Evolutionary conservation across 2,113 vertebrate genomes (phyloP), one percentile per base, ranked within the genome.

Genomic region (Dicrurus megarhynchus): DNA sequence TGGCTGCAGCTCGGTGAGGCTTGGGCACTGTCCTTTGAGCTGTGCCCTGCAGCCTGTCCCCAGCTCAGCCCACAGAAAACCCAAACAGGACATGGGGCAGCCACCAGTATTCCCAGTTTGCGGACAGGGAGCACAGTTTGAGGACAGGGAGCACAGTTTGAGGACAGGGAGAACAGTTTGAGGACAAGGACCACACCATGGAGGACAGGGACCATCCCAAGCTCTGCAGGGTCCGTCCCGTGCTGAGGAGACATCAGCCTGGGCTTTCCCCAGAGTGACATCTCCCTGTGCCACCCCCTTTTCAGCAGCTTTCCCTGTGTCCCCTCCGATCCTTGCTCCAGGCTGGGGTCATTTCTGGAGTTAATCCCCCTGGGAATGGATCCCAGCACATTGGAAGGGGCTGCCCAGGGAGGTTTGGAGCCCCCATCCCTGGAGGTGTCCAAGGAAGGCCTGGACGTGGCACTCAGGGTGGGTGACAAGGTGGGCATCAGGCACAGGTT

Each of bases 301-400:
- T 75, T 13, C 60, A 49, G 60, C 50, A 78, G 41, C 78, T 57
- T 30, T 16, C 16, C 44, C 16, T 0, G 1, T 11, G 53, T 50
- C 2, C 55, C 27, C 44, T 16, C 42, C 14, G 49, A 17, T 22
- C 35, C 33, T 47, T 24, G 8, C 35, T 55, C 71, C 27, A 50
- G 39, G 39, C 13, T 47, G 28, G 28, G 7, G 2, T 11, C 8
- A 15, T 7, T 86, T n/a, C 42, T 59, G 71, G 35, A 26, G 46
- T 30, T 2, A 4, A 41, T 24, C 5, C 7, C 23, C 16, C 16
- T 0, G 1, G 52, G 27, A 11, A 28, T 9, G 55, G 16, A 3
- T 41, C 27, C 35, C 67, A 59, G 57, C 7, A 5, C 6, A 20
- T 2, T 10, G 49, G 8, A 1, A 35, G 52, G 30, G 23, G n/a